A percentile compares a stretch with the other conserved stretches of the same genome.
phyloP scores from a whole-genome alignment of 2,113 vertebrate species.

The Columbina picui region DNA sequence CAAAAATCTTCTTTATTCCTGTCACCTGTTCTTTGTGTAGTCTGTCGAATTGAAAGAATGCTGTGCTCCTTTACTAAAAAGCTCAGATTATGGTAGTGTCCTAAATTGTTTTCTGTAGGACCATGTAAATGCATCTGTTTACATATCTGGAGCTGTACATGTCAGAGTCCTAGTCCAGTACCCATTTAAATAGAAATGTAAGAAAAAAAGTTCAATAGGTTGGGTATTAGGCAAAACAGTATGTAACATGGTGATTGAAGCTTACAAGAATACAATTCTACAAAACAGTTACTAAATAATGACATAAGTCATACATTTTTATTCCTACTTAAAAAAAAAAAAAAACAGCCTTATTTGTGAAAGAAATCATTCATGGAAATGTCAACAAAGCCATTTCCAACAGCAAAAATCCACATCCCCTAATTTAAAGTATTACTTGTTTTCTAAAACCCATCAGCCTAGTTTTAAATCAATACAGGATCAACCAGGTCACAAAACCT shows the following conservation, averaged over 20 bases:
- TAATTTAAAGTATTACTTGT: background rate
- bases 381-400: background rate
- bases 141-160: background rate
- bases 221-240: background rate
- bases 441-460: background rate
- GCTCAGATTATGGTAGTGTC: background rate
- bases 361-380: background rate
- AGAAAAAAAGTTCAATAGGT: background rate
- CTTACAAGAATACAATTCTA: background rate
- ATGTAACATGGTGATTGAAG: background rate
- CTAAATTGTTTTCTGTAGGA: background rate
- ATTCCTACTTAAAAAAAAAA: background rate
- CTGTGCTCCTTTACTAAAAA: background rate
- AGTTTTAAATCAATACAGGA: background rate
- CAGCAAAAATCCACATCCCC: background rate
- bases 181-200: background rate
- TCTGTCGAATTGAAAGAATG: background rate
- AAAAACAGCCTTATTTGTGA: background rate
- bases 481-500: background rate
- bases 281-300: background rate
- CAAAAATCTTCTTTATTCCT: background rate
- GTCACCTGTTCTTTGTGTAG: too few species aligned
- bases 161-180: background rate
- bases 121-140: background rate
- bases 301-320: background rate